phyloP scores from a whole-genome alignment of 2,888 invertebrate species.

The Mesorhabditis belari region DNA sequence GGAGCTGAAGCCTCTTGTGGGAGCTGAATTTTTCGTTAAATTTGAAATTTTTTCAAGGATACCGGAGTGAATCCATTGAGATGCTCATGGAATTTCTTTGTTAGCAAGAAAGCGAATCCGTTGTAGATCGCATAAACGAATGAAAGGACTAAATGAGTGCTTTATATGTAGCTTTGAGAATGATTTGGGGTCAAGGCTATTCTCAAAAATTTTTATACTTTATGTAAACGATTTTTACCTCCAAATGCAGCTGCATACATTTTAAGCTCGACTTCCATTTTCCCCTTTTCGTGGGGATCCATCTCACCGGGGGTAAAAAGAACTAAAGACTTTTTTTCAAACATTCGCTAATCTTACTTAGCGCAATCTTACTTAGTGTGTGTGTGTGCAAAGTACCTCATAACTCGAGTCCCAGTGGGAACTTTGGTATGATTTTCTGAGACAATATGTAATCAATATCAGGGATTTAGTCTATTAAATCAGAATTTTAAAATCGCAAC shows the following conservation, averaged over 20 bases:
- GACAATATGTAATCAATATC: no score
- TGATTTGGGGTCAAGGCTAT: no score
- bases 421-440: no score
- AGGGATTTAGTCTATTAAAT: no score
- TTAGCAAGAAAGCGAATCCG: slow-evolving; percentile 21
- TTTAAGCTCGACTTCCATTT: slow-evolving; percentile 19
- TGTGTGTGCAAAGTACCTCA: no score
- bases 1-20: slow-evolving; percentile 5
- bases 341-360: no score
- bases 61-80: slow-evolving; percentile 21
- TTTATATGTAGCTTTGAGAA: neutral
- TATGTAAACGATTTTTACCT: no score
- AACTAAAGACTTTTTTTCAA: no score
- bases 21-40: neutral
- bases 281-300: slow-evolving; percentile 15
- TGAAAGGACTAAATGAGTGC: neutral
- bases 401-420: no score
- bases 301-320: slow-evolving; percentile 15
- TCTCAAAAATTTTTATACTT: no score
- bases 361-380: no score
- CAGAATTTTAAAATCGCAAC: no score
- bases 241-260: slow-evolving; percentile 6
- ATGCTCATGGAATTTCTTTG: slow-evolving; percentile 24
- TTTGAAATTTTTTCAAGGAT: neutral
- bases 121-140: slow-evolving; percentile 10